Percentiles rank a stretch among this genome's conserved stretches.
Conservation (phyloP, 2,797 vertebrate genomes). For the Bucorvus abyssinicus region DNA sequence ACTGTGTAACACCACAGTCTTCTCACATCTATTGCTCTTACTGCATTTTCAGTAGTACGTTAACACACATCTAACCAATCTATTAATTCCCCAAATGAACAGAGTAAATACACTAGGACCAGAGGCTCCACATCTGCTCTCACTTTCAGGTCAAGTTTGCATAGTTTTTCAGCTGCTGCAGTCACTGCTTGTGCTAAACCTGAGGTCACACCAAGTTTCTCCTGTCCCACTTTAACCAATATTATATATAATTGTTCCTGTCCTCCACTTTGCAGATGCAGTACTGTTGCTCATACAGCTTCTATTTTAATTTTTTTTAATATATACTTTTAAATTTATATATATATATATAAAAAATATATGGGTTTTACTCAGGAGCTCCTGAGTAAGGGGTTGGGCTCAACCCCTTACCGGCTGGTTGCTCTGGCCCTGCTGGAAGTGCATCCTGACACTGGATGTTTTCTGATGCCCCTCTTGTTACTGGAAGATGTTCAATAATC, state of each 20-base stretch:
- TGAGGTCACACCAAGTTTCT: neutral
- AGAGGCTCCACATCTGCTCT: neutral
- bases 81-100: neutral
- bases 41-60: fast-evolving
- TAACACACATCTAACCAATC: neutral
- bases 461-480: neutral
- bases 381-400: neutral
- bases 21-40: neutral
- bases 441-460: neutral
- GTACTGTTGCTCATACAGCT: neutral
- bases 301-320: neutral
- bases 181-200: neutral
- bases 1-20: neutral
- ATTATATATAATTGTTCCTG: neutral
- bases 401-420: neutral
- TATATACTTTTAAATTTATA: neutral
- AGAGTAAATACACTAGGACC: neutral
- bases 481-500: neutral
- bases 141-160: neutral
- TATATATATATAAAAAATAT: neutral
- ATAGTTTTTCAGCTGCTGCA: neutral
- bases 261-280: neutral
- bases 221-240: neutral
- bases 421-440: neutral
- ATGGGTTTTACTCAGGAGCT: neutral